Evolutionary conservation across 2,888 invertebrate genomes (phyloP).

Genomic region (Polymixis lichenea): DNA sequence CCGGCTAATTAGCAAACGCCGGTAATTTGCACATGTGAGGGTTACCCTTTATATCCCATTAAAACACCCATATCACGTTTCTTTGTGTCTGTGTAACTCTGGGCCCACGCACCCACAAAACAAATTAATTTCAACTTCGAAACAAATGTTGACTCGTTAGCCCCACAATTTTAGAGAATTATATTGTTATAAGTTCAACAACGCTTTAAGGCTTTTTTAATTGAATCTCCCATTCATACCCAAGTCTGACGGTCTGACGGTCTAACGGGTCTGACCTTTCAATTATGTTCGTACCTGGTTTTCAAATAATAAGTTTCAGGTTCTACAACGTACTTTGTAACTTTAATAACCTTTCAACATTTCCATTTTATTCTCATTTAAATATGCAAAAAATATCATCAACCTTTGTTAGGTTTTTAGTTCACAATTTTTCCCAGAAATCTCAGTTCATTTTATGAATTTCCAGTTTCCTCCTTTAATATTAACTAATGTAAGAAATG

Average conservation of each 20-base stretch:
- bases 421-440: constrained; percentile 33
- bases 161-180: constrained; percentile 73
- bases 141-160: constrained; percentile 83
- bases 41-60: constrained; percentile 81
- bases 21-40: constrained; percentile 79
- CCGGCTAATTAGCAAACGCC: constrained; percentile 77
- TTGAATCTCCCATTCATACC: constrained; percentile 60
- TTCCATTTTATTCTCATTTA: constrained; percentile 38
- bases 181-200: constrained; percentile 63
- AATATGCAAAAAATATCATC: constrained; percentile 42
- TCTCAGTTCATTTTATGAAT: constrained; percentile 34
- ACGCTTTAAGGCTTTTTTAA: constrained; percentile 61
- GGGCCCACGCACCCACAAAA: constrained; percentile 75
- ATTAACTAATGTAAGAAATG: constrained; percentile 30
- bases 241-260: background rate
- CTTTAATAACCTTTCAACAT: constrained; percentile 33
- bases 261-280: constrained; percentile 38
- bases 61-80: constrained; percentile 86
- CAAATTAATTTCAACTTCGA: constrained; percentile 83
- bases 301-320: constrained; percentile 36
- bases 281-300: constrained; percentile 42
- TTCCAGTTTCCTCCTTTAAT: constrained; percentile 22
- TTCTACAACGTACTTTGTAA: constrained; percentile 20
- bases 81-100: constrained; percentile 79
- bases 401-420: constrained; percentile 38